Base-by-base conservation (phyloP, 2,113 vertebrate species). In the Odontesthes bonariensis region DNA sequence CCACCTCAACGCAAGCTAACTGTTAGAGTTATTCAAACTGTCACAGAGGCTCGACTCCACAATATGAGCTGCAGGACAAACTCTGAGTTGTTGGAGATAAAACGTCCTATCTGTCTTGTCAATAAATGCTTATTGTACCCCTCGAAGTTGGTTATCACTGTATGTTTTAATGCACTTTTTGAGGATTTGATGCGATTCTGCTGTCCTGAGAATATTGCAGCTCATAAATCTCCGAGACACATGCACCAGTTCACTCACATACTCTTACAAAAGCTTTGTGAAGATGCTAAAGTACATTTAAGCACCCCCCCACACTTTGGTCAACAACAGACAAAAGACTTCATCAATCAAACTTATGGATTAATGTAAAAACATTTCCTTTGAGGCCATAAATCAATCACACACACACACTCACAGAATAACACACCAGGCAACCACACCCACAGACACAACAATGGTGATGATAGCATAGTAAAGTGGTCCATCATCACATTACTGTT, bases 341-440 rank as follows among this genome's bases (percentile, higher is more conserved):
- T 13, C 72, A 71, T 88, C 72, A 57, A 59, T 87, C 60, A 85
- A 74, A 77, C 51, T 40, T 31, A 51, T 72, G 23, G 75, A 71
- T 88, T 78, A 16, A 67, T 83, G 63, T 60, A 47, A 75, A 83
- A 79, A 83, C 55, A 75, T 51, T 82, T 77, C 61, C 54, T 54
- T 20, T 69, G 53, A 56, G 55, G 55, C 31, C 31, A 23, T 14
- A 74, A 51, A 84, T 75, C 72, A 76, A 84, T 59, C 16, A 10
- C 35, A 9, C 33, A 62, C 16, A 10, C 35, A 9, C 33, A 20
- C 57, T 46, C 55, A 16, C 9, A 33, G 22, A 65, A 3, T 13
- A 31, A 32, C 51, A 66, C 20, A 58, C 22, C 61, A 11, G n/a
- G 59, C 19, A 64, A 54, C 22, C 22, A 33, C 62, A 49, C 19